A percentile compares a stretch with the other conserved stretches of the same genome.
Evolutionary conservation across 2,797 vertebrate genomes (phyloP).

Genomic region (Balearica regulorum): DNA sequence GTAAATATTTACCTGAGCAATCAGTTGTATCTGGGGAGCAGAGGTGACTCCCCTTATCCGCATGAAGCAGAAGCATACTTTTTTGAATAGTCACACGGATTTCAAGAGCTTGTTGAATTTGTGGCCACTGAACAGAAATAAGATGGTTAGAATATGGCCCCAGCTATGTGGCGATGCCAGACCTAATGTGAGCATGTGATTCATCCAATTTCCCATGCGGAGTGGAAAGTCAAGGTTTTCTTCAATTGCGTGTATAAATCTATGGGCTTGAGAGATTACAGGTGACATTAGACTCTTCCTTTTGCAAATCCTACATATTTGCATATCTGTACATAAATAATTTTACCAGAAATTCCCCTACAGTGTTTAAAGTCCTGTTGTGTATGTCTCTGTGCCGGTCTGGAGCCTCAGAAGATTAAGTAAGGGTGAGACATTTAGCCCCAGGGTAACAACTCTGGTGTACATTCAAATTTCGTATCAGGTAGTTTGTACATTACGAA

Average conservation of each 20-base stretch:
- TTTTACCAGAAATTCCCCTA: constrained; percentile 34
- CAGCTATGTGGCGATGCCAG: not conserved
- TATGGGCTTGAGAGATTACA: not conserved
- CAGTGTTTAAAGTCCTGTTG: not conserved
- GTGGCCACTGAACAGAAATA: not conserved
- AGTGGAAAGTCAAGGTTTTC: constrained; percentile 1
- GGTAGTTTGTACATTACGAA: not conserved
- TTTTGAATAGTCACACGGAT: not conserved
- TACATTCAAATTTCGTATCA: not conserved
- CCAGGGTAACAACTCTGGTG: constrained; percentile 22
- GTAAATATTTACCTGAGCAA: not conserved
- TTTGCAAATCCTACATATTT: constrained; percentile 1
- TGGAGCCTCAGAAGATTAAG: constrained; percentile 21
- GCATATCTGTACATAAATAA: constrained; percentile 12
- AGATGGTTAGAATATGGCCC: not conserved
- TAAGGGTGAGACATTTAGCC: constrained; percentile 47
- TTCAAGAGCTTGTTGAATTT: not conserved
- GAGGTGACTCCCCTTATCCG: not conserved
- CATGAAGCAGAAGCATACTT: not conserved
- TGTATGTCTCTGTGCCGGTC: not conserved
- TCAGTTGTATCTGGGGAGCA: not conserved
- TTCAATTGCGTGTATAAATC: not conserved
- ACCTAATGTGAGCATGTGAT: not conserved
- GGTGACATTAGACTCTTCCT: constrained; percentile 23
- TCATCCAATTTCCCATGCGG: not conserved